A percentile compares a stretch with the other conserved stretches of the same genome.
These are phyloP conservation scores for Patella pellucida DNA, from an alignment of 2,888 invertebrate species.

Conservation along the genomic window DNA sequence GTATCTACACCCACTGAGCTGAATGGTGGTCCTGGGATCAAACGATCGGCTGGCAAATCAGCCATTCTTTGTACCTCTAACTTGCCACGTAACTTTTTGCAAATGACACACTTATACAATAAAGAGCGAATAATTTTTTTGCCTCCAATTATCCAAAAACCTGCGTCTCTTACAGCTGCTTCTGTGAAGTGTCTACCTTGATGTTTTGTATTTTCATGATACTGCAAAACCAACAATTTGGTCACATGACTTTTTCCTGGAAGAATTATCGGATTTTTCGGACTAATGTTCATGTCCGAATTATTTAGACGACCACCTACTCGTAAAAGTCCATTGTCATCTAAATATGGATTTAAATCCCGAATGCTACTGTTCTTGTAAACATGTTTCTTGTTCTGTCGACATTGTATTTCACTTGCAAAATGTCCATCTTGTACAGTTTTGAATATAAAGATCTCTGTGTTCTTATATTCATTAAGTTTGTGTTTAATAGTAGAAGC, in stretches of 20 bases:
- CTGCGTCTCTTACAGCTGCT: slow-evolving; percentile 27
- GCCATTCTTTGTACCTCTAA: slow-evolving; percentile 32
- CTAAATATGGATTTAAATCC: no score
- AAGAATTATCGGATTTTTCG: no score
- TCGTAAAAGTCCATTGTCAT: not conserved
- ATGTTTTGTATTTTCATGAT: slow-evolving; percentile 33
- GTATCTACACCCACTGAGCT: slow-evolving; percentile 36
- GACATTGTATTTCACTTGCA: no score
- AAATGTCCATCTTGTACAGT: no score
- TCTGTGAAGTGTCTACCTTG: slow-evolving; percentile 33
- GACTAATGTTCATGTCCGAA: no score
- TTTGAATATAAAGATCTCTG: no score
- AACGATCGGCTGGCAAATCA: slow-evolving; percentile 34
- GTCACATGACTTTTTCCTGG: slow-evolving; percentile 23
- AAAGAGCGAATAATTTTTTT: slow-evolving; percentile 23
- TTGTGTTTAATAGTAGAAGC: no score
- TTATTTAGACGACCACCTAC: slow-evolving; percentile 17
- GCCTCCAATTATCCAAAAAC: slow-evolving; percentile 31
- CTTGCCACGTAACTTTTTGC: slow-evolving; percentile 28
- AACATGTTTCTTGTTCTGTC: no score
- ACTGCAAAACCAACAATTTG: slow-evolving; percentile 25
- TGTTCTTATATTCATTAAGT: no score
- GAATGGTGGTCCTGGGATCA: slow-evolving; percentile 33
- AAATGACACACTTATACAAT: slow-evolving; percentile 29
- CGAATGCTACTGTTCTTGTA: no score